A percentile compares a stretch with the other conserved stretches of the same genome.
phyloP scores from a whole-genome alignment of 2,113 vertebrate genomes.

The Chloropsis hardwickii region DNA sequence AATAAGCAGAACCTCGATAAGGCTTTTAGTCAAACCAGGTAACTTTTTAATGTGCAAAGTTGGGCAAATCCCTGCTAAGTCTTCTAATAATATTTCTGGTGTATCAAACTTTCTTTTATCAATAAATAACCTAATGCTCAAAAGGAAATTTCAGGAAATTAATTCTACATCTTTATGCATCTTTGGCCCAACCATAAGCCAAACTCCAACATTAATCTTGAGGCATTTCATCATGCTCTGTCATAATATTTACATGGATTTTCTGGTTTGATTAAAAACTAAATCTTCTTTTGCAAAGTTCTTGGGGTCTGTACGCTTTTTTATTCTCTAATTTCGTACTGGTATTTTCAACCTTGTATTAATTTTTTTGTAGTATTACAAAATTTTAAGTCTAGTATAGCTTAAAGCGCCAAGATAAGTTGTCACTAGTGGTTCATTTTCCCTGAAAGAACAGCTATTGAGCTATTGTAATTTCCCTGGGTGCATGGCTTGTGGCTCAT shows the following conservation, averaged over 20 bases:
- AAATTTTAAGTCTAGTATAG: neutral
- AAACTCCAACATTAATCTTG: neutral
- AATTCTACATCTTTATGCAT: neutral
- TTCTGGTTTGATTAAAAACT: neutral
- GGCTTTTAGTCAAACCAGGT: neutral
- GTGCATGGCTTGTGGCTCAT: neutral
- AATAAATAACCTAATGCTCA: neutral
- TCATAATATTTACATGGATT: neutral
- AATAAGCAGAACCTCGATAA: neutral
- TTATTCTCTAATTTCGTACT: neutral
- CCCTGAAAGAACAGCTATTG: neutral
- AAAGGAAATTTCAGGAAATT: neutral
- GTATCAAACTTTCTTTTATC: neutral
- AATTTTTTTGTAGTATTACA: neutral
- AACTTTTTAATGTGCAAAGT: neutral
- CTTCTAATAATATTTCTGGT: neutral
- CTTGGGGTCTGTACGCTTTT: neutral
- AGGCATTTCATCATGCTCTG: neutral
- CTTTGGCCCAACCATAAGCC: neutral
- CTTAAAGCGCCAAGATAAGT: neutral
- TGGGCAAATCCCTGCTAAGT: neutral
- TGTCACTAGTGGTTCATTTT: neutral
- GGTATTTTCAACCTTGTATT: neutral
- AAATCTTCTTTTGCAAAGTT: neutral
- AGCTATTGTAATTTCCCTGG: neutral